A percentile compares a stretch with the other conserved stretches of the same genome.
Conservation (phyloP, 2,113 vertebrate genomes). For the Xerus inauris region DNA sequence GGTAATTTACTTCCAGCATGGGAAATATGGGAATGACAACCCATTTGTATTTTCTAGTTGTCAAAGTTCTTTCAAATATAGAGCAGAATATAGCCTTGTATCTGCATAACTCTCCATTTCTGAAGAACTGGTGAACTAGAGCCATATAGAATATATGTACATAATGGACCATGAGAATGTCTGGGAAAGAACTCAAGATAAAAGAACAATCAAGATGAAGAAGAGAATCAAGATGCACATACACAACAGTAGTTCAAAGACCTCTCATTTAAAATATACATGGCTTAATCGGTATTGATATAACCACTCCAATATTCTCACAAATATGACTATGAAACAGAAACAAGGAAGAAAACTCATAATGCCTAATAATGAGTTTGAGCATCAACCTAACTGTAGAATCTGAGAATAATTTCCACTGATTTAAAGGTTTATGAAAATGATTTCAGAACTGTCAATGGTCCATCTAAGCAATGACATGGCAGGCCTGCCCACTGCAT, state of each 20-base stretch:
- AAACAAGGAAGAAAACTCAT: conserved; percentile 6
- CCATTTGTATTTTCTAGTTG: neutral
- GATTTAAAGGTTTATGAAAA: neutral
- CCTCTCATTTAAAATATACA: neutral
- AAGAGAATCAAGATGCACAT: neutral
- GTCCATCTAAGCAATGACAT: neutral
- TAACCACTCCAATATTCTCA: neutral
- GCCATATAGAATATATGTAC: neutral
- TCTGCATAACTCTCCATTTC: neutral
- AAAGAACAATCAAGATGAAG: too few species aligned
- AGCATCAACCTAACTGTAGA: neutral
- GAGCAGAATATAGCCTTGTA: neutral
- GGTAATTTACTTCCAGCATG: neutral
- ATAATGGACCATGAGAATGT: neutral
- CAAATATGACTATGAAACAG: neutral
- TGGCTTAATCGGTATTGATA: neutral
- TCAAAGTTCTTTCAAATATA: neutral
- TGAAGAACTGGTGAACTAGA: neutral
- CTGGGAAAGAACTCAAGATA: neutral
- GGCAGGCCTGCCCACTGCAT: neutral
- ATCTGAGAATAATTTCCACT: neutral
- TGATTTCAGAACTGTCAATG: neutral
- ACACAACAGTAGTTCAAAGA: neutral
- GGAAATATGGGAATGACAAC: neutral
- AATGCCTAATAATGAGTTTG: neutral